phyloP scores from a whole-genome alignment of 2,113 vertebrate species.

The Onychostruthus taczanowskii region DNA sequence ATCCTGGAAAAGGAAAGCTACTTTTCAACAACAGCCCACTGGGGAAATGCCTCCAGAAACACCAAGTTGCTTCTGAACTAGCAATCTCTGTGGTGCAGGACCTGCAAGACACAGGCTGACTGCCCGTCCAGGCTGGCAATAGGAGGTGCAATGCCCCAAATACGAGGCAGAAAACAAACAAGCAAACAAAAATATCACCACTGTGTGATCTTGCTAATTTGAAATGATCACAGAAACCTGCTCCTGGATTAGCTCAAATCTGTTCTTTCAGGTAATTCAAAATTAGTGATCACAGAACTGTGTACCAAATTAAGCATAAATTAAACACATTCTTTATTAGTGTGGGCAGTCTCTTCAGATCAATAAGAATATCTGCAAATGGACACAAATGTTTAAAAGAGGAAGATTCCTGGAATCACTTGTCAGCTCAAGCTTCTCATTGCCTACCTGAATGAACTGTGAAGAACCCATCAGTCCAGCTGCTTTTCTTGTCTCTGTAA shows the following conservation, averaged over 20 bases:
- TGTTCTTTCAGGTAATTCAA: not conserved
- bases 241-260: not conserved
- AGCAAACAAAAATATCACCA: not conserved
- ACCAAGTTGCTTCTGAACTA: not conserved
- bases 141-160: accelerated
- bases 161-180: not conserved
- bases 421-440: not conserved
- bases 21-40: not conserved
- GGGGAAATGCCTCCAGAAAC: not conserved
- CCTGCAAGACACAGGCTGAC: not conserved
- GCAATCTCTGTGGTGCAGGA: not conserved
- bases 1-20: not conserved
- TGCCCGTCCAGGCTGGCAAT: not conserved
- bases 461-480: not conserved
- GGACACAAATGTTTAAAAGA: not conserved
- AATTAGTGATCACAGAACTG: not conserved
- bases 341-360: not conserved
- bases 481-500: not conserved
- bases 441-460: not conserved
- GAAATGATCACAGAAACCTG: not conserved
- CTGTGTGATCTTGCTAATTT: not conserved
- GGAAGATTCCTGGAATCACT: not conserved
- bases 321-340: not conserved
- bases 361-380: not conserved
- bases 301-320: not conserved